These are phyloP conservation scores for Trachurus trachurus DNA, from an alignment of 2,797 vertebrate species.

Conservation along the genomic window DNA sequence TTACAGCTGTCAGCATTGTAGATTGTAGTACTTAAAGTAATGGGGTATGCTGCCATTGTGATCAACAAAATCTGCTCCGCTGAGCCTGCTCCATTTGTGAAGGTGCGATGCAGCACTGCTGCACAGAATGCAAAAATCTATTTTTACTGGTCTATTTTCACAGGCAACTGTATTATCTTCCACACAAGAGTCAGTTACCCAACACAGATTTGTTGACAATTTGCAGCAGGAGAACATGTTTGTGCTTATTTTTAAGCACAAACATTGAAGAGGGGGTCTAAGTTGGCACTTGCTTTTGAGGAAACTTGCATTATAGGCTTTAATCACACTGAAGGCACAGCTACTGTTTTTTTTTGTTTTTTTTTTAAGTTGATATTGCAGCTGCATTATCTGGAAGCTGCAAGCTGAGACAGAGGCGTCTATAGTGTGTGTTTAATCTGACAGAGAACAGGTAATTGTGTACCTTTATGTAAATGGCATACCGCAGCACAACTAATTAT, in stretches of 20 bases:
- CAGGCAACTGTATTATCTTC: conserved; percentile 9
- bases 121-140: conserved; percentile 8
- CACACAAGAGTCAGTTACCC: neutral
- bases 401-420: neutral
- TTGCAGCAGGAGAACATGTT: neutral
- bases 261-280: no score
- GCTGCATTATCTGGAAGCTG: conserved; percentile 1
- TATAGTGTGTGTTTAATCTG: conserved; percentile 10
- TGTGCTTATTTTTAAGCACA: neutral
- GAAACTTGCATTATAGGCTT: neutral
- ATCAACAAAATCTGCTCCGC: conserved; percentile 42
- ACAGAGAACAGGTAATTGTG: neutral
- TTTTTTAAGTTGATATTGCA: conserved; percentile 22
- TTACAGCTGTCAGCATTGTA: conserved; percentile 45
- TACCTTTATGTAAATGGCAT: neutral
- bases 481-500: conserved; percentile 6
- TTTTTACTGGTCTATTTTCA: conserved; percentile 30
- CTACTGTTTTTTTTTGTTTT: conserved; percentile 9
- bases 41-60: conserved; percentile 22
- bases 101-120: neutral
- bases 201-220: neutral
- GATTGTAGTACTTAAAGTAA: conserved; percentile 35
- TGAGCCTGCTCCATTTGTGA: conserved; percentile 24
- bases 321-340: neutral
- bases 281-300: neutral